Evolutionary conservation across 2,113 vertebrate genomes (phyloP).

Genomic region (Lepidothrix coronata): DNA sequence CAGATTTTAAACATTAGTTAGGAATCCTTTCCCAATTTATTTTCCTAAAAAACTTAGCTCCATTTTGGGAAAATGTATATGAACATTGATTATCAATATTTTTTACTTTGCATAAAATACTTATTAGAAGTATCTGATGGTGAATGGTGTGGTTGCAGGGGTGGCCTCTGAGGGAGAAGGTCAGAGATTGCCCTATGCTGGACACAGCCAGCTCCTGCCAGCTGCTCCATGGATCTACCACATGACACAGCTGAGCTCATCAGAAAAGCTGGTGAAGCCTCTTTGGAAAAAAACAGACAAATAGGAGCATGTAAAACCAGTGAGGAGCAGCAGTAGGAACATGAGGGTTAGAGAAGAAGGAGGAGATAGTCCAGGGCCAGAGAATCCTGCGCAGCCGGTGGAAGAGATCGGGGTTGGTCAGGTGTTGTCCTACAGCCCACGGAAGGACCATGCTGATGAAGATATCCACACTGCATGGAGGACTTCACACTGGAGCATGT

Average conservation of each 20-base stretch:
- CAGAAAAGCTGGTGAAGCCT: neutral
- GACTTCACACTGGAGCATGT: neutral
- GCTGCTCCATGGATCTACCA: neutral
- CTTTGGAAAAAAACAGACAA: neutral
- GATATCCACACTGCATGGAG: neutral
- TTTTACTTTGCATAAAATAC: neutral
- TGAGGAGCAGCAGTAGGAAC: neutral
- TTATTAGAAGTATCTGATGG: neutral
- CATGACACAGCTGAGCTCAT: neutral
- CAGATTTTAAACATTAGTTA: neutral
- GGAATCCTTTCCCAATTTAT: neutral
- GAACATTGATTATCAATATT: neutral
- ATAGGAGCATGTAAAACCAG: neutral
- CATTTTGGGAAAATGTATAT: neutral
- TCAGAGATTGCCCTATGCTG: neutral
- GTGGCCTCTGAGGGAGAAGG: neutral
- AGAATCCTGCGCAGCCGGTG: neutral
- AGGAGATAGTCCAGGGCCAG: neutral
- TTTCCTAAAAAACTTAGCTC: neutral
- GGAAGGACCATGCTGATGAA: neutral
- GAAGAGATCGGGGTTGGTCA: neutral
- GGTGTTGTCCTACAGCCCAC: neutral
- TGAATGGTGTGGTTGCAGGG: neutral
- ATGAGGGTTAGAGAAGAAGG: neutral
- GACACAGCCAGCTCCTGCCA: neutral